Base-by-base conservation (phyloP, 2,797 vertebrate species). In the Peromyscus nudipes region DNA sequence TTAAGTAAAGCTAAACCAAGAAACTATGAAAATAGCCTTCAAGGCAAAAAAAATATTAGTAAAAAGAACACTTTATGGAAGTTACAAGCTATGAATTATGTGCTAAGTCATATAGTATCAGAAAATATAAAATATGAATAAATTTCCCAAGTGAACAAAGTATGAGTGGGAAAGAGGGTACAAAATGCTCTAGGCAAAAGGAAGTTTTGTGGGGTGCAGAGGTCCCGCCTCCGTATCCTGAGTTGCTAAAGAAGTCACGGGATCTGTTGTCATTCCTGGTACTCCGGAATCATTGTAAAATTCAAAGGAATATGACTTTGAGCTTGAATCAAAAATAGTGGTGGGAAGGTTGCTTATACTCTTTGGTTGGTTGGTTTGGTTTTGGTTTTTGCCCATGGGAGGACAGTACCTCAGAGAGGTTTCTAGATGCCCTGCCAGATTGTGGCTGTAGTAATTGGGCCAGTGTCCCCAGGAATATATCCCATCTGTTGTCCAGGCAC, bases 371-470 rank as follows among this genome's bases (percentile, higher is more conserved):
- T 73, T 73, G 37, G 10, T 40, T 73, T 73, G 69, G 69, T 40
- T 40, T 40, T 75, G 25, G 9, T 40, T 75, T 75, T 25, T 13
- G 21, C 37, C 37, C 21, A 27, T 75, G 65, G 60, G 19, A 95
- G 34, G 43, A 92, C 79, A 82, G 49, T 80, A 62, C 27, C n/a
- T 73, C 46, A 55, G 65, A 81, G n/a, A 75, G 16, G 16, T 62
- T 88, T 92, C 76, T 81, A 65, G n/a, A 94, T 85, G 55, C 21
- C 10, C 93, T 85, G n/a, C 13, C 37, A 76, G 64, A 69, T 10
- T 43, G 37, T 91, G 79, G 64, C 37, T 67, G 9, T n/a, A 79
- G 62, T 88, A 88, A 71, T 29, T 64, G 27, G 62, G 3, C 57
- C 75, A 40, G n/a, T 88, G 34, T 80, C 37, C 37, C 88, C 34